phyloP scores from a whole-genome alignment of 2,113 vertebrate species.

The Notothenia coriiceps region DNA sequence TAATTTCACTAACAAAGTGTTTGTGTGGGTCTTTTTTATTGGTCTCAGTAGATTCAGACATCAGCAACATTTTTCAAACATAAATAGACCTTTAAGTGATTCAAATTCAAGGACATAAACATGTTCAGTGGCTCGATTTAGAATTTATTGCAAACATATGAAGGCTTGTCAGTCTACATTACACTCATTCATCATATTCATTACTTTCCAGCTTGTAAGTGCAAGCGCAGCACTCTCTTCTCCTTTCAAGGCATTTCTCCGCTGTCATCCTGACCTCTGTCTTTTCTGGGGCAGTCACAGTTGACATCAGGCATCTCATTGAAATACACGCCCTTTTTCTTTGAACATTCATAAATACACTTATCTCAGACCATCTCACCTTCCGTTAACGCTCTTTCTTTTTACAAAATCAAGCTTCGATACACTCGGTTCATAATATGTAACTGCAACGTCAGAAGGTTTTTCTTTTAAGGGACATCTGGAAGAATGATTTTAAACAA shows the following conservation, averaged over 20 bases:
- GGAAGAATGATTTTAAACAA: constrained; percentile 50
- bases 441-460: constrained; percentile 34
- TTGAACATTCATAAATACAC: constrained; percentile 45
- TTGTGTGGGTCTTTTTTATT: not conserved
- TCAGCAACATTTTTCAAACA: not conserved
- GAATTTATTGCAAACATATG: constrained; percentile 77
- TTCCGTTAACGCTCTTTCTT: constrained; percentile 20
- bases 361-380: constrained; percentile 62
- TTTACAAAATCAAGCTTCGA: constrained; percentile 52
- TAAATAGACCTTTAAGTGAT: constrained; percentile 1
- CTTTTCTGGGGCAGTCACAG: constrained; percentile 46
- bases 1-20: not conserved
- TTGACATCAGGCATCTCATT: constrained; percentile 36
- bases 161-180: constrained; percentile 66
- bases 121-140: constrained; percentile 66
- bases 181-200: constrained; percentile 52
- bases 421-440: constrained; percentile 26
- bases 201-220: constrained; percentile 55
- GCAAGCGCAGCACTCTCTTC: constrained; percentile 63
- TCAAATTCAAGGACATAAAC: constrained; percentile 54
- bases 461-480: constrained; percentile 23
- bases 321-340: constrained; percentile 22
- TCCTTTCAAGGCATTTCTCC: constrained; percentile 43
- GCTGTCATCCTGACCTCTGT: constrained; percentile 53
- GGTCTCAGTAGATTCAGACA: not conserved